Conservation (phyloP, 2,888 invertebrate species). For the Cryptocheilus praepositus region DNA sequence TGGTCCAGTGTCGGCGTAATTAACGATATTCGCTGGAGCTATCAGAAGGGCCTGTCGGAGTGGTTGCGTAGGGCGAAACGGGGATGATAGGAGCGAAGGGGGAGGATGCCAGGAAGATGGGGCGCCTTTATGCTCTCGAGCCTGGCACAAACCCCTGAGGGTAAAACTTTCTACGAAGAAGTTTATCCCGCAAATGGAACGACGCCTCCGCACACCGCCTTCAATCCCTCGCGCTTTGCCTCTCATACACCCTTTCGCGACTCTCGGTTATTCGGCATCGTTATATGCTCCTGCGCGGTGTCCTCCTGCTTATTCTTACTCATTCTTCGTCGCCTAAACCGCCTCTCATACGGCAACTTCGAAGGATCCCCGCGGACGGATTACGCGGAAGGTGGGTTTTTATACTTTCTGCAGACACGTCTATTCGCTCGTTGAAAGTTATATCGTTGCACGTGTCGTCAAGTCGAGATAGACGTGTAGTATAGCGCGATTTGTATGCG, state of each 20-base stretch:
- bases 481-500: too few species aligned
- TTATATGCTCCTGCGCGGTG: slow-evolving; percentile 8
- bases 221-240: slow-evolving; percentile 1
- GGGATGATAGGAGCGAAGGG: not conserved
- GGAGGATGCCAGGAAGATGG: not conserved
- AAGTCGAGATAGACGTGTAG: too few species aligned
- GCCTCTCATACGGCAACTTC: not conserved
- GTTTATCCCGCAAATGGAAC: slow-evolving; percentile 30
- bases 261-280: slow-evolving; percentile 7
- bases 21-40: slow-evolving; percentile 12
- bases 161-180: slow-evolving; percentile 40
- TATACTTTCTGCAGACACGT: too few species aligned
- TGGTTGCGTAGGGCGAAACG: not conserved
- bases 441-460: too few species aligned
- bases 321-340: not conserved
- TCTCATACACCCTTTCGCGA: not conserved
- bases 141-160: slow-evolving; percentile 27
- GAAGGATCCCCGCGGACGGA: slow-evolving; percentile 7
- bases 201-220: slow-evolving; percentile 10
- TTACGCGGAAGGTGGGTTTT: slow-evolving; percentile 5
- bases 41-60: not conserved
- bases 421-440: too few species aligned
- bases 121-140: slow-evolving; percentile 29
- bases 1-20: slow-evolving; percentile 37
- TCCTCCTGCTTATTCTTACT: not conserved